Conservation (phyloP, 1,140 invertebrate genomes). For the Drosophila nebulosa region DNA sequence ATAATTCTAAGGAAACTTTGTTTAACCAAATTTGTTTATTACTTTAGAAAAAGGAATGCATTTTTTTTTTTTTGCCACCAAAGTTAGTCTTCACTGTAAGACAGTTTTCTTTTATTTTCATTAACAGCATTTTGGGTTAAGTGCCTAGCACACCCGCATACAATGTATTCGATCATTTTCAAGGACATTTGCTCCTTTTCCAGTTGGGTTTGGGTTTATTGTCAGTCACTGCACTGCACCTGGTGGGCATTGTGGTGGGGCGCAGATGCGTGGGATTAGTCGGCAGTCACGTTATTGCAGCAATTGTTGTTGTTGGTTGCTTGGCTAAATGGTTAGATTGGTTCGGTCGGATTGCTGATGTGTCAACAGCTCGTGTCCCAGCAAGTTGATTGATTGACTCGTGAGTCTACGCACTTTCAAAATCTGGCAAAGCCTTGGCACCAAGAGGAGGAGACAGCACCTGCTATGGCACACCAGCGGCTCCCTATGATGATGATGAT, state of each 20-base stretch:
- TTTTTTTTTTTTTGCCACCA: too few relatives aligned
- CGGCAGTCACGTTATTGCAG: constrained; percentile 42
- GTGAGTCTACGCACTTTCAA: constrained; percentile 28
- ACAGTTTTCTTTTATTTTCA: background rate
- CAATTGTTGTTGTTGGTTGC: constrained; percentile 14
- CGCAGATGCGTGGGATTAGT: constrained; percentile 44
- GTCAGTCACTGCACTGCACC: background rate
- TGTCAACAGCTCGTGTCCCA: constrained; percentile 34
- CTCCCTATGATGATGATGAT: constrained; percentile 1
- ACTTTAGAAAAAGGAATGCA: too few relatives aligned
- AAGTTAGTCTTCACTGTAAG: too few relatives aligned
- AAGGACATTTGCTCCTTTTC: background rate
- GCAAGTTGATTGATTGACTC: constrained; percentile 45
- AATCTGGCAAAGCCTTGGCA: constrained; percentile 10
- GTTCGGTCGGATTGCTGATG: background rate
- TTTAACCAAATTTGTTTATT: too few relatives aligned
- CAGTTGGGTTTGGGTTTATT: background rate
- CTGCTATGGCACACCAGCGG: constrained; percentile 7
- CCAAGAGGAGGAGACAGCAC: constrained; percentile 23
- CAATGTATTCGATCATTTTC: background rate
- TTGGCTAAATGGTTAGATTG: background rate
- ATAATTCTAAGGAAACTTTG: too few relatives aligned
- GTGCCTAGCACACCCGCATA: background rate
- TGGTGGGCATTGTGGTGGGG: background rate
- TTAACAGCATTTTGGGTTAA: background rate